These are phyloP conservation scores for Leptinotarsa defecta DNA, from an alignment of 1,140 invertebrate species.

Conservation along the genomic window DNA sequence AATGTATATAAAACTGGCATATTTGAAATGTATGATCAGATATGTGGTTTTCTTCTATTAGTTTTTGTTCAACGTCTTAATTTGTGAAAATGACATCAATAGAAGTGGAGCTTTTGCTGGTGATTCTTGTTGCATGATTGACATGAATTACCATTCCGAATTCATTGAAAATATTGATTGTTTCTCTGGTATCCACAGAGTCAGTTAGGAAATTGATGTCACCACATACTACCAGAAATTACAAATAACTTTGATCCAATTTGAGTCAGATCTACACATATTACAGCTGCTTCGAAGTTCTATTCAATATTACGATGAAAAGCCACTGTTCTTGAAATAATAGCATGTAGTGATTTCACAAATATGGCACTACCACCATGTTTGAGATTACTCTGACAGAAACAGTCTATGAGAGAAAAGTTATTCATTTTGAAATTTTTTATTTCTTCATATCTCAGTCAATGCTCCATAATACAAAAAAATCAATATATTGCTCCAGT, in stretches of 20 bases:
- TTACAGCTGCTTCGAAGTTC: background rate
- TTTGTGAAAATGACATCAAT: constrained; percentile 15
- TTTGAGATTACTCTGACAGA: no score
- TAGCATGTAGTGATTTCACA: no score
- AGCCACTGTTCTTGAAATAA: constrained; percentile 1
- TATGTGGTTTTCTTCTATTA: background rate
- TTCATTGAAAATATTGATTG: background rate
- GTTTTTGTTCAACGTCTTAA: background rate
- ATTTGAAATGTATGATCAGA: background rate
- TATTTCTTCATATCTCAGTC: no score
- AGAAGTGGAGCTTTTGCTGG: background rate
- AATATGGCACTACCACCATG: no score
- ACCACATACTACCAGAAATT: background rate
- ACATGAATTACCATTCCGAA: background rate
- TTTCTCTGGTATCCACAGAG: background rate
- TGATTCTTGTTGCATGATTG: background rate
- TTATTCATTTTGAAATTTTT: no score
- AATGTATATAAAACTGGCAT: no score
- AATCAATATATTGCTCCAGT: background rate
- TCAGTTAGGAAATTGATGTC: constrained; percentile 6
- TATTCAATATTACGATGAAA: background rate
- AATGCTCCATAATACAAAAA: no score
- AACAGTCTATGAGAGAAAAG: no score
- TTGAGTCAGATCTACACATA: constrained; percentile 1
- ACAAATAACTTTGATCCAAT: background rate